Conservation (phyloP, 1,140 invertebrate genomes). For the Drusus annulatus region DNA sequence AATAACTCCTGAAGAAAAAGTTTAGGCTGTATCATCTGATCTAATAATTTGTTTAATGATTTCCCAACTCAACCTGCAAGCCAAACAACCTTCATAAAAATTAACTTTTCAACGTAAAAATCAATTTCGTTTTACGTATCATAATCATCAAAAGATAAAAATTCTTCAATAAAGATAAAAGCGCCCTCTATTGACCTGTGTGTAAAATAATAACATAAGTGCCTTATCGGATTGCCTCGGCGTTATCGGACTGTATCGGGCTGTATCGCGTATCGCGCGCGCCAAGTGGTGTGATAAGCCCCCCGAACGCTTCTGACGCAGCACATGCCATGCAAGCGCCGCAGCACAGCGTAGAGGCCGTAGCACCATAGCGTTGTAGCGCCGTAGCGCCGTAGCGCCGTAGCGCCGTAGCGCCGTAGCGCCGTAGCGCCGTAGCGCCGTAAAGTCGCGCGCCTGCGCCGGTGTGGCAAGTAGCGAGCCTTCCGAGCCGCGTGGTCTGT, state of each 20-base stretch:
- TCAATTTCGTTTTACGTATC: background rate
- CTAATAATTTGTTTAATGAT: too few species aligned
- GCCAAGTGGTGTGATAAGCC: conserved; percentile 1
- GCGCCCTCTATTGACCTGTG: conserved; percentile 21
- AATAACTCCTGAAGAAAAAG: too few species aligned
- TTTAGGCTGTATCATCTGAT: too few species aligned
- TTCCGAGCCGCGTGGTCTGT: conserved; percentile 34
- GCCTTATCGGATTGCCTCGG: conserved; percentile 14
- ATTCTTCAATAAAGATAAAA: conserved; percentile 3
- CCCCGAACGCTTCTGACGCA: background rate
- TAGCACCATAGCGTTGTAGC: background rate
- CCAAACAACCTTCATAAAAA: too few species aligned
- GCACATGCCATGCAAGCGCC: conserved; percentile 32
- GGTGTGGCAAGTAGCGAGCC: background rate
- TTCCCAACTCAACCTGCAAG: too few species aligned
- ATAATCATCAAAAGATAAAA: background rate
- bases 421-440: background rate
- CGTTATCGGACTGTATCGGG: background rate
- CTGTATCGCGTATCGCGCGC: background rate
- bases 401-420: background rate
- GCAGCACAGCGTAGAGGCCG: conserved; percentile 1
- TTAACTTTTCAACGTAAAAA: background rate
- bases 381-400: too few species aligned
- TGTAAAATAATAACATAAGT: conserved; percentile 27
- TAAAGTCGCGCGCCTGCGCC: background rate